Base-by-base conservation (phyloP, 2,888 invertebrate species). In the Parnassius smintheus region DNA sequence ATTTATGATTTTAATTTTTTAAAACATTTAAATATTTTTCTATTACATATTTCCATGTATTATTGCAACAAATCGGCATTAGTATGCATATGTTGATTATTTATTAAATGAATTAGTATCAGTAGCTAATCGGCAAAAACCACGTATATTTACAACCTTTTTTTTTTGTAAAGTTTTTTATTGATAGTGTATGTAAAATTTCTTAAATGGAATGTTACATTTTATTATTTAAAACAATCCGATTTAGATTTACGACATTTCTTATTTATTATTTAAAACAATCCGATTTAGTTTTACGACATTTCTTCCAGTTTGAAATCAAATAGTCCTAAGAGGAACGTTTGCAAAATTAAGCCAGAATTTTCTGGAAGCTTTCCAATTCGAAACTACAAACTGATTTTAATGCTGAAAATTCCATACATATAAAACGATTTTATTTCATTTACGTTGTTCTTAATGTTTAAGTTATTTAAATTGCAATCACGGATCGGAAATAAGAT, bases 291-390 rank as follows among this genome's bases (percentile, higher is more conserved):
- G 52, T 61, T 56, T 56, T 56, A 25, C 45, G 13, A 41, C 25
- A 59, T 63, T 25, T 44, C 50, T 35, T 51, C 53, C 44, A 44
- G n/a, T 22, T 54, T 58, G 46, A 59, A 59, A 56, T 59, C 46
- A 48, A 56, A 64, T 59, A 56, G 51, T 52, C 63, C 56, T 56
- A 42, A 50, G 52, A 56, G 63, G 56, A 51, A 63, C 55, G 48
- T 56, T 59, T 56, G 41, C 46, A 59, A 63, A 59, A 63, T 59
- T 63, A 59, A 63, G 55, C 35, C 59, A 45, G 55, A 45, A 55
- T 50, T 55, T 56, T 35, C 46, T 63, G 63, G 63, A 55, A 51
- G 18, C 45, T 45, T 8, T 59, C 63, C 63, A 59, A 63, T 9
- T 55, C 49, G 45, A 13, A 61, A 61, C 58, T 41, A 22, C 52